Evolutionary conservation across 2,797 vertebrate genomes (phyloP), one percentile per base, ranked within the genome.

Genomic region (Myripristis murdjan): DNA sequence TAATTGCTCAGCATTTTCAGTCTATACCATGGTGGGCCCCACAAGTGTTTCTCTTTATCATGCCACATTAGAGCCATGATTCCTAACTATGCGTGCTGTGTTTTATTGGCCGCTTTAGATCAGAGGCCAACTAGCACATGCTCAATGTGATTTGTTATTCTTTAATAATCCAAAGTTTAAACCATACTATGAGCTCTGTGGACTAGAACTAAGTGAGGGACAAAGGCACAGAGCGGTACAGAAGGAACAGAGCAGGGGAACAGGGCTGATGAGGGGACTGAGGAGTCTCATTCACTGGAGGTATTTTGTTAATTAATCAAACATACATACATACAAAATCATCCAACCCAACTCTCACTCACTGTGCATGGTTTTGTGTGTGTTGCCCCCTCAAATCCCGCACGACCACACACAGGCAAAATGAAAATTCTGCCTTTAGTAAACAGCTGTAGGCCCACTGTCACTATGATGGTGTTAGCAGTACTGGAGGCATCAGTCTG

Each of bases 61-160:
- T 2, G 16, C 37, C 26, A 37, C 57, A 54, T 74, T 64, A 73
- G 18, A 62, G 70, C 70, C 49, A 55, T 18, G 69, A 67, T 57
- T 73, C 49, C 28, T 0, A 41, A 47, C 69, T 52, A 79, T 83
- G 79, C 58, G 22, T 82, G 79, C 62, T 14, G 15, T 2, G 26
- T 62, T 69, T 69, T 68, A 67, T 79, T 87, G 69, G 73, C 73
- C 73, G 75, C 72, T 79, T 81, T 79, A 75, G 73, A 82, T 87
- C 81, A 68, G 77, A 73, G 67, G 77, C 63, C 56, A 11, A 28
- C 82, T 69, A 70, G 72, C 70, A 64, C 73, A 83, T 72, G 84
- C 56, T 77, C 65, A 1, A 43, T 9, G 43, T 83, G 68, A 80
- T 88, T 86, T 87, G 85, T 86, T 89, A 79, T 85, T 86, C 77